Conservation (phyloP, 2,797 vertebrate species). For the Diplodus sargus region DNA sequence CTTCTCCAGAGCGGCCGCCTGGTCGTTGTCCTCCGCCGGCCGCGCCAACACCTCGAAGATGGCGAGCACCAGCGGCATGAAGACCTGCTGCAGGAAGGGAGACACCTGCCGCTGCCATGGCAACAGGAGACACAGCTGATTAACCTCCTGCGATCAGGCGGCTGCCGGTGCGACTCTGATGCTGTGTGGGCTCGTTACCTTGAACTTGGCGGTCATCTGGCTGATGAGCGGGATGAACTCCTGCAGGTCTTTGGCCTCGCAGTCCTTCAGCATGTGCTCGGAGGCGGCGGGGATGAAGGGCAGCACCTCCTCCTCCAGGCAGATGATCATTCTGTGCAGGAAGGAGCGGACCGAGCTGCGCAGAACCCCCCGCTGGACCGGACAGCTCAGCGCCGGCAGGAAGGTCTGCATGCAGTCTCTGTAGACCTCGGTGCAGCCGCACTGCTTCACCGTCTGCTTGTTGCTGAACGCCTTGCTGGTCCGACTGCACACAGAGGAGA, state of each 20-base stretch:
- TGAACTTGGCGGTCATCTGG: constrained; percentile 99
- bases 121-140: neutral
- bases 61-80: constrained; percentile 95
- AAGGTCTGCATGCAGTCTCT: constrained; percentile 95
- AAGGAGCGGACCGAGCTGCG: constrained; percentile 96
- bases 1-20: constrained; percentile 95
- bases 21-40: constrained; percentile 97
- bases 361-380: constrained; percentile 91
- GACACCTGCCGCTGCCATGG: constrained; percentile 91
- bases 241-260: constrained; percentile 97
- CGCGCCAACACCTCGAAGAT: constrained; percentile 95
- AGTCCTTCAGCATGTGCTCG: constrained; percentile 98
- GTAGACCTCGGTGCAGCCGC: constrained; percentile 97
- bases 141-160: neutral
- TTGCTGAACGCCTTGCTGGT: constrained; percentile 99
- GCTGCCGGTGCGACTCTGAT: too few relatives aligned
- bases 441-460: constrained; percentile 98
- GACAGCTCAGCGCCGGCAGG: constrained; percentile 95
- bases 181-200: constrained; percentile 81
- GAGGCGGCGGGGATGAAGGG: constrained; percentile 96
- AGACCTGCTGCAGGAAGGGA: constrained; percentile 97
- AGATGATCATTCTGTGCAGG: constrained; percentile 99
- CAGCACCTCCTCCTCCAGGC: constrained; percentile 97
- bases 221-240: constrained; percentile 99
- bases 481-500: constrained; percentile 82